Percentiles rank a stretch among this genome's conserved stretches.
phyloP scores from a whole-genome alignment of 1,140 invertebrate species.

The Alviniconcha marisindica region DNA sequence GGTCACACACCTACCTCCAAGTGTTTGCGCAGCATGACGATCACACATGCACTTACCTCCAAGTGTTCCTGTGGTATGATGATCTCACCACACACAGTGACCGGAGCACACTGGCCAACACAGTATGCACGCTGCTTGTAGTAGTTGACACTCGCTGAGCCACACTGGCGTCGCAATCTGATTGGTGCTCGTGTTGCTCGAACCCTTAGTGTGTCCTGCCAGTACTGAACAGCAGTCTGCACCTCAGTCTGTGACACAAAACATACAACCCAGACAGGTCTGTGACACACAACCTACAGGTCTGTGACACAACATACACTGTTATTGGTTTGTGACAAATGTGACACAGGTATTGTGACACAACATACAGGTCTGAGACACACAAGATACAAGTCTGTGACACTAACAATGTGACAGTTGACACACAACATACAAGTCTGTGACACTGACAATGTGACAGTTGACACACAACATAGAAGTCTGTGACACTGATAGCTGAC shows the following conservation, averaged over 20 bases:
- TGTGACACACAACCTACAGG: too few species aligned
- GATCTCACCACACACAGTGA: constrained; percentile 96
- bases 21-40: constrained; percentile 80
- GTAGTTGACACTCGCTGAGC: constrained; percentile 69
- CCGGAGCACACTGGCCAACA: constrained; percentile 88
- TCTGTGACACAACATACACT: too few species aligned
- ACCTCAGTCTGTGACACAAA: constrained; percentile 81
- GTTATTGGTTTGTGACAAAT: too few species aligned
- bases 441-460: too few species aligned
- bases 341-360: too few species aligned
- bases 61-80: constrained; percentile 93
- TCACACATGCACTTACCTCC: constrained; percentile 82
- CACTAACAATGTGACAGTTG: too few species aligned
- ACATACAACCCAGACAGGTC: too few species aligned
- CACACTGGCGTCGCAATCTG: constrained; percentile 81
- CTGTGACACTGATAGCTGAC: too few species aligned
- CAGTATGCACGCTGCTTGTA: constrained; percentile 85
- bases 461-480: too few species aligned
- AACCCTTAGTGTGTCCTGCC: constrained; percentile 93
- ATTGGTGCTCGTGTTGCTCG: constrained; percentile 89
- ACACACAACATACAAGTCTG: too few species aligned
- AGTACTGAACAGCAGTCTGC: constrained; percentile 93
- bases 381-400: too few species aligned
- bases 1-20: constrained; percentile 93
- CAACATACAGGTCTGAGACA: too few species aligned